These are phyloP conservation scores for Chitala chitala DNA, from an alignment of 2,113 vertebrate species.

Conservation along the genomic window DNA sequence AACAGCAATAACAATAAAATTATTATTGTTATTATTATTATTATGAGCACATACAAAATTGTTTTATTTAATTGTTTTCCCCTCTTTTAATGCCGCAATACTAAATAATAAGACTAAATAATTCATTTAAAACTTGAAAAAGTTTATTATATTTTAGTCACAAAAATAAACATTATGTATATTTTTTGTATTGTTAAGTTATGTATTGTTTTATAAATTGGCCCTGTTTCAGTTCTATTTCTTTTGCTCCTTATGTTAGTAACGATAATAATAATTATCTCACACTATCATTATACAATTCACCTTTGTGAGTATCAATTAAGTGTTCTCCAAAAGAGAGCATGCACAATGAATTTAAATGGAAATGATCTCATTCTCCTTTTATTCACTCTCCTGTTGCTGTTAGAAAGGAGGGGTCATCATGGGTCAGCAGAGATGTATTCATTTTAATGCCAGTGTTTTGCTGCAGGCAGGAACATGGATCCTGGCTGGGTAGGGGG, in stretches of 20 bases:
- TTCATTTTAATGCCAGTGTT: constrained; percentile 32
- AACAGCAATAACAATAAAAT: background rate
- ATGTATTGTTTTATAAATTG: background rate
- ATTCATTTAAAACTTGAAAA: no score
- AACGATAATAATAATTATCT: constrained; percentile 15
- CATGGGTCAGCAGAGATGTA: constrained; percentile 54
- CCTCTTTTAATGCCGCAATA: no score
- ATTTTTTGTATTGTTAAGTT: background rate
- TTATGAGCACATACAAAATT: no score
- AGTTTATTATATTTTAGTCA: background rate
- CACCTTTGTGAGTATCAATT: constrained; percentile 22
- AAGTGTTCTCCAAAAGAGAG: constrained; percentile 49
- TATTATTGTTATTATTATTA: no score
- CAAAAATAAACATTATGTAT: background rate
- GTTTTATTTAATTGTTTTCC: no score
- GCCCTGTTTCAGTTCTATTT: background rate
- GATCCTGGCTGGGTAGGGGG: no score
- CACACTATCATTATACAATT: constrained; percentile 15
- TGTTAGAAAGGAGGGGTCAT: constrained; percentile 55
- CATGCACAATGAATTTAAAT: constrained; percentile 62
- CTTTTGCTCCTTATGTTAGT: background rate
- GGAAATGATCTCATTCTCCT: constrained; percentile 61
- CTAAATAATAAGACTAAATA: no score
- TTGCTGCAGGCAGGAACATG: constrained; percentile 10
- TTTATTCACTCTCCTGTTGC: constrained; percentile 57